phyloP scores from a whole-genome alignment of 2,113 vertebrate species.

The Sminthopsis crassicaudata region DNA sequence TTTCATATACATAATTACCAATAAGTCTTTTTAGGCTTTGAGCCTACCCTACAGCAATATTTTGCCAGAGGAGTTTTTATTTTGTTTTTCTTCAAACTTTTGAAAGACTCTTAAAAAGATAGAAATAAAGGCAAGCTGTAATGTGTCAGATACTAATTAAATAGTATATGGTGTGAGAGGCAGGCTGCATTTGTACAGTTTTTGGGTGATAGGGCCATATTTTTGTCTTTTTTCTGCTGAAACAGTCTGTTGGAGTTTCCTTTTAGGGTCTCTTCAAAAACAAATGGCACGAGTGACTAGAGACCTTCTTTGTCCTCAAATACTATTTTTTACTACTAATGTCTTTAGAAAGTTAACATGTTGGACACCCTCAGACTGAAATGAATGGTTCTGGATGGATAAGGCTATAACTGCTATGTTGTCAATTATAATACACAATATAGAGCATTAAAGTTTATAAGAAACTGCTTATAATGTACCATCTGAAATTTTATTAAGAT shows the following conservation, averaged over 20 bases:
- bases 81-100: neutral
- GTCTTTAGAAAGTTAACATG: neutral
- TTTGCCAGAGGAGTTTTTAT: neutral
- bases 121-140: neutral
- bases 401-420: neutral
- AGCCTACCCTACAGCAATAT: neutral
- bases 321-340: neutral
- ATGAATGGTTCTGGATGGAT: neutral
- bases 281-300: neutral
- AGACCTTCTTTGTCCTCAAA: neutral
- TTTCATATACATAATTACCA: neutral
- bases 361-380: neutral
- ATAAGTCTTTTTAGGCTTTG: neutral
- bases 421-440: neutral
- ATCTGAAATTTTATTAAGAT: neutral
- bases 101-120: neutral
- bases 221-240: neutral
- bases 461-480: neutral
- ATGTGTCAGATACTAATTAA: neutral
- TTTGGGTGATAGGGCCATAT: neutral
- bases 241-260: neutral
- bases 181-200: neutral
- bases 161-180: neutral
- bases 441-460: neutral
- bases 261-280: neutral